A percentile compares a stretch with the other conserved stretches of the same genome.
Conservation (phyloP, 2,113 vertebrate genomes). For the Pangasianodon gigas region DNA sequence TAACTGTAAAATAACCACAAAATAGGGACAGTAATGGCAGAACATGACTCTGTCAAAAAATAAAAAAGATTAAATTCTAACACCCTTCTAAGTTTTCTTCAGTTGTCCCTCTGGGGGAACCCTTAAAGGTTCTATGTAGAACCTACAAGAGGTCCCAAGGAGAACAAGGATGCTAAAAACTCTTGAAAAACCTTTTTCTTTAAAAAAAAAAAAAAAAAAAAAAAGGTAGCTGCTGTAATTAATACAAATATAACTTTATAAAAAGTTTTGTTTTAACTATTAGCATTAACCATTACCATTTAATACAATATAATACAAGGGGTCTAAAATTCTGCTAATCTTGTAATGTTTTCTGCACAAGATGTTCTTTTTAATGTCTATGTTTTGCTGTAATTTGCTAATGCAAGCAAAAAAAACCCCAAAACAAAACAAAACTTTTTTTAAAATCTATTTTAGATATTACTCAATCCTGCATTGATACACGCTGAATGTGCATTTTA, state of each 20-base stretch:
- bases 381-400: constrained; percentile 22
- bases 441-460: not conserved
- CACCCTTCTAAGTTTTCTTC: not conserved
- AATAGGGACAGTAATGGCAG: not conserved
- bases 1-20: not conserved
- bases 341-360: not conserved
- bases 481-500: constrained; percentile 37
- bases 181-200: not conserved
- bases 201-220: not conserved
- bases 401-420: constrained; percentile 23
- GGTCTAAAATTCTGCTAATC: not conserved
- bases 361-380: not conserved
- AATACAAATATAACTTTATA: not conserved
- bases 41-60: not conserved
- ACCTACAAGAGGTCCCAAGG: not conserved
- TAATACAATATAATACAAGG: not conserved
- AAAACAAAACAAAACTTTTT: not conserved
- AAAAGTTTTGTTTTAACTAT: not conserved
- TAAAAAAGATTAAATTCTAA: not conserved
- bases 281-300: not conserved
- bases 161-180: not conserved
- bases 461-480: not conserved
- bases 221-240: not conserved
- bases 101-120: not conserved
- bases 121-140: not conserved